phyloP scores from a whole-genome alignment of 2,113 vertebrate species.

The Aegotheles bennettii region DNA sequence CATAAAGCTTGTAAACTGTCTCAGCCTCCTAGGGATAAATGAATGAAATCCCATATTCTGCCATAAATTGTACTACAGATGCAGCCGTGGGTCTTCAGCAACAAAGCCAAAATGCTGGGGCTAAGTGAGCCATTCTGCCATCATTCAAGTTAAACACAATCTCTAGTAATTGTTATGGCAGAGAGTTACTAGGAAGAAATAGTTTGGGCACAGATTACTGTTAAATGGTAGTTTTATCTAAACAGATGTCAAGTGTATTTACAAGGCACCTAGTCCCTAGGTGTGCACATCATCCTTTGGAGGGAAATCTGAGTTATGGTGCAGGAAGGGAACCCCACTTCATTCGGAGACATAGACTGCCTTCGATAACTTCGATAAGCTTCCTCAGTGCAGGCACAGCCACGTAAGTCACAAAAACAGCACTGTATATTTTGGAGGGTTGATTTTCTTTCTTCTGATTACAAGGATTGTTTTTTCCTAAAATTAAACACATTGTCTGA shows the following conservation, averaged over 20 bases:
- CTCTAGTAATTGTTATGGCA: neutral
- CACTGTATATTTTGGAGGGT: neutral
- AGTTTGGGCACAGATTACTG: neutral
- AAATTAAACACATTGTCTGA: neutral
- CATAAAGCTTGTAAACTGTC: neutral
- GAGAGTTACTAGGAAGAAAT: neutral
- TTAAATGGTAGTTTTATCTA: neutral
- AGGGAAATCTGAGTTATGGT: neutral
- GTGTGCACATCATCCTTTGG: neutral
- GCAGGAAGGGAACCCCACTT: neutral
- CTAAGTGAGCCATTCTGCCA: neutral
- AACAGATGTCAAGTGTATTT: neutral
- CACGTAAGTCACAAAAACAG: neutral
- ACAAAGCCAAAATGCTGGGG: neutral
- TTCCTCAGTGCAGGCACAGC: neutral
- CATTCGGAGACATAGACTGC: accelerated
- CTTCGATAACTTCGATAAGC: neutral
- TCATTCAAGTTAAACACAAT: neutral
- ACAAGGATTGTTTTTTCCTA: neutral
- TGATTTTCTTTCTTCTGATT: neutral
- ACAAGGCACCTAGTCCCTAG: neutral
- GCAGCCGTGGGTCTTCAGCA: neutral
- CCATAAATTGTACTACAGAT: neutral
- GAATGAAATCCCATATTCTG: neutral
- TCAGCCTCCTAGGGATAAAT: neutral